phyloP scores from a whole-genome alignment of 2,797 vertebrate genomes.

The Melanotaenia boesemani region DNA sequence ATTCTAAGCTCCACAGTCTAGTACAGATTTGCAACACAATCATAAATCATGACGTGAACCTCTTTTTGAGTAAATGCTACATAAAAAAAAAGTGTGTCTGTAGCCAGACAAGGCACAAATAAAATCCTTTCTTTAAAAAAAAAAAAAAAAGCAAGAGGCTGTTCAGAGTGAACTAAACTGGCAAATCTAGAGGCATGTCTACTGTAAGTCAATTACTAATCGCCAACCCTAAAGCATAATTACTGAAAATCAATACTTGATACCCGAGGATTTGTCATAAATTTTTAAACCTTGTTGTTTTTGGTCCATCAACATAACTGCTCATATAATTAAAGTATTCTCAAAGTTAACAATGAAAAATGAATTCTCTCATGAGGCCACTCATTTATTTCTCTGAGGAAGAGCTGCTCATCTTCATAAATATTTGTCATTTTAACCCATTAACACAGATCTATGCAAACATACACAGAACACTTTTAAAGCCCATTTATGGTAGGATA shows the following conservation, averaged over 20 bases:
- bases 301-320: background rate
- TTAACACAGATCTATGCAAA: too few species aligned
- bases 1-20: too few species aligned
- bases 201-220: slow-evolving; percentile 13
- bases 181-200: slow-evolving; percentile 1
- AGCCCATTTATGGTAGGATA: too few species aligned
- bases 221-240: slow-evolving; percentile 11
- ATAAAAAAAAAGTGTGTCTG: slow-evolving; percentile 27
- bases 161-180: slow-evolving; percentile 17
- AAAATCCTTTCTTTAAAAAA: slow-evolving; percentile 24
- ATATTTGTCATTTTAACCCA: too few species aligned
- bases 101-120: slow-evolving; percentile 37
- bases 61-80: slow-evolving; percentile 37
- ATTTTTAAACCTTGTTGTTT: background rate
- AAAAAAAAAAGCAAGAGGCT: background rate
- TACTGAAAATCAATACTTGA: slow-evolving; percentile 1
- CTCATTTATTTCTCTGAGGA: slow-evolving; percentile 29
- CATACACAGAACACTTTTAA: too few species aligned
- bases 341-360: background rate
- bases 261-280: background rate
- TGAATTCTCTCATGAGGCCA: slow-evolving; percentile 4
- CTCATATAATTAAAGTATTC: background rate
- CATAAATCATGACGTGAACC: slow-evolving; percentile 40
- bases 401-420: slow-evolving; percentile 14
- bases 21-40: background rate